These are phyloP conservation scores for Pycnomerus fuliginosus DNA, from an alignment of 2,888 invertebrate species.

Conservation along the genomic window DNA sequence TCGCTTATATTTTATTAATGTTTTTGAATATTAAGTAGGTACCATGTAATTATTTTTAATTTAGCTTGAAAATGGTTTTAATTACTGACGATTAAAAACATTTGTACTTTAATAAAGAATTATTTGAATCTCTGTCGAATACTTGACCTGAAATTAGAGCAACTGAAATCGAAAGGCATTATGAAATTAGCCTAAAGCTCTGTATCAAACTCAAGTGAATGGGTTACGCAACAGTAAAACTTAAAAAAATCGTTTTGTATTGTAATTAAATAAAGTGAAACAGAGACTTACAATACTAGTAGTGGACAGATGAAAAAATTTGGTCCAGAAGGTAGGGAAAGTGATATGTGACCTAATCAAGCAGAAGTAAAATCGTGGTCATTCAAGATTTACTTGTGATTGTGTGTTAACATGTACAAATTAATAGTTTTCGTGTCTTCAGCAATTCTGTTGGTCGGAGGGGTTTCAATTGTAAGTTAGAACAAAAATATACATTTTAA, in stretches of 20 bases:
- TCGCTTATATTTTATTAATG: too few relatives aligned
- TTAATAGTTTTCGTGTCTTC: conserved; percentile 7
- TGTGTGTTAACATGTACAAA: conserved; percentile 8
- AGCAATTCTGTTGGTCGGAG: conserved; percentile 14
- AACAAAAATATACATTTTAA: conserved; percentile 1
- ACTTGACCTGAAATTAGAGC: conserved; percentile 26
- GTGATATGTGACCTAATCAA: conserved; percentile 25
- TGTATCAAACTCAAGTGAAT: conserved; percentile 14
- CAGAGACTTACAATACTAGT: conserved; percentile 2
- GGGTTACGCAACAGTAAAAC: too few relatives aligned
- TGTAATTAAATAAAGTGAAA: conserved; percentile 1
- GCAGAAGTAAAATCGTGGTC: conserved; percentile 8
- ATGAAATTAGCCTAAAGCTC: conserved; percentile 19
- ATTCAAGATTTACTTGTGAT: conserved; percentile 18
- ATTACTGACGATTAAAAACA: too few relatives aligned
- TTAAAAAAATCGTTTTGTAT: too few relatives aligned
- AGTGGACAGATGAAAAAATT: conserved; percentile 9
- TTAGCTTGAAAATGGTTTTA: too few relatives aligned
- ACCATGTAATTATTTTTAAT: too few relatives aligned
- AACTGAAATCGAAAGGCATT: conserved; percentile 25
- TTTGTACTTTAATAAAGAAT: too few relatives aligned
- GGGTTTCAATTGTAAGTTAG: conserved; percentile 27
- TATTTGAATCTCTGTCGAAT: too few relatives aligned
- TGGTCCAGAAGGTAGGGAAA: conserved; percentile 24
- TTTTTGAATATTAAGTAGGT: too few relatives aligned